Conservation (phyloP, 2,888 invertebrate genomes). For the Aricia artaxerxes region DNA sequence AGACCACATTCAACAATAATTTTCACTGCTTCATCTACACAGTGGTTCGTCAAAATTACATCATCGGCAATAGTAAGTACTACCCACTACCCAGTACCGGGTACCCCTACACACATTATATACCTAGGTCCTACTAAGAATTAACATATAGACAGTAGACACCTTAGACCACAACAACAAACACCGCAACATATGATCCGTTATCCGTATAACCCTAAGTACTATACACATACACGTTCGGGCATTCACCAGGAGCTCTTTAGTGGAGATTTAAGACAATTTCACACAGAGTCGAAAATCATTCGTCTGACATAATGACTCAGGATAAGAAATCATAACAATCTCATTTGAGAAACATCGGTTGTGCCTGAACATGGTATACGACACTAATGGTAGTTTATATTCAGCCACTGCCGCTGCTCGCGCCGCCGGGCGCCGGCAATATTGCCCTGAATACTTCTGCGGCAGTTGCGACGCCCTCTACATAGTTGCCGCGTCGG, state of each 20-base stretch:
- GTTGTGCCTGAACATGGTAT: background rate
- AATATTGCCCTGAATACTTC: too few relatives aligned
- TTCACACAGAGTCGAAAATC: background rate
- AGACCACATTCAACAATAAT: background rate
- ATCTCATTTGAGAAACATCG: background rate
- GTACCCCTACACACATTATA: background rate
- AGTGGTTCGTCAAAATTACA: background rate
- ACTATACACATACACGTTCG: background rate
- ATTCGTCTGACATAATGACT: background rate
- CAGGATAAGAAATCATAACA: background rate
- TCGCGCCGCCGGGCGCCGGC: too few relatives aligned
- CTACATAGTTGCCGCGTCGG: too few relatives aligned
- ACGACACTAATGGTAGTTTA: background rate
- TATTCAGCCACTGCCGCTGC: too few relatives aligned
- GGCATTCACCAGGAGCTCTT: background rate
- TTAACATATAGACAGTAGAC: background rate
- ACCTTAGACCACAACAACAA: background rate
- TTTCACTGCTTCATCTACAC: background rate
- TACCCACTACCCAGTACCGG: background rate
- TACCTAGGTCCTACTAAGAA: slow-evolving; percentile 33
- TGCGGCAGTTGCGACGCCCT: too few relatives aligned
- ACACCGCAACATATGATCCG: slow-evolving; percentile 1
- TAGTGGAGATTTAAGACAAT: background rate
- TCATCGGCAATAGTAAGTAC: background rate
- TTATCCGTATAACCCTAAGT: background rate